phyloP scores from a whole-genome alignment of 2,113 vertebrate genomes.

The Paratilapia polleni region DNA sequence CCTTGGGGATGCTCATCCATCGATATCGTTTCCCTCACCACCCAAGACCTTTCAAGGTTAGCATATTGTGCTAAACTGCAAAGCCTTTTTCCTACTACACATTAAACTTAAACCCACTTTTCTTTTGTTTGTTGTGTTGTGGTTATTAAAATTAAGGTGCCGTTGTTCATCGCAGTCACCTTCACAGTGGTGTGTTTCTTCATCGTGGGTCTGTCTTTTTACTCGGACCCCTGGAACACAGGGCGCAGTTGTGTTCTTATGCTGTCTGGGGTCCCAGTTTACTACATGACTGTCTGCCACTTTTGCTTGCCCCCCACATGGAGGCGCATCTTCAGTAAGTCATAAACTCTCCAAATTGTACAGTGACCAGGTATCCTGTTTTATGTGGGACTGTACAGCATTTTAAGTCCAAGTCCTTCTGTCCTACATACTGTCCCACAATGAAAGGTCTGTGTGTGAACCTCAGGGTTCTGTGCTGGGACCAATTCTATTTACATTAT shows the following conservation, averaged over 20 bases:
- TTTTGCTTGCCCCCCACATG: constrained; percentile 55
- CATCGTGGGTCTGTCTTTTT: constrained; percentile 93
- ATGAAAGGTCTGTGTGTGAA: no score
- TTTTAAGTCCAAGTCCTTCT: not conserved
- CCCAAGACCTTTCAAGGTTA: constrained; percentile 87
- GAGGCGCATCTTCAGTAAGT: constrained; percentile 73
- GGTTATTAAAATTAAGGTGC: constrained; percentile 81
- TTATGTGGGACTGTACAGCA: not conserved
- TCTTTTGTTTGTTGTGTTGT: not conserved
- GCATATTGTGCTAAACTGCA: not conserved
- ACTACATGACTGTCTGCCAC: constrained; percentile 80
- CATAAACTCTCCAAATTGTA: not conserved
- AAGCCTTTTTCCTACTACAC: not conserved
- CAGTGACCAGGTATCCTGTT: no score
- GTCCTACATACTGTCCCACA: not conserved
- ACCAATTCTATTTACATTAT: no score
- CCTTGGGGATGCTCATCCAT: constrained; percentile 87
- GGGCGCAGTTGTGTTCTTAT: constrained; percentile 89
- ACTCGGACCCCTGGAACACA: constrained; percentile 92
- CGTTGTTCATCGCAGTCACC: constrained; percentile 83
- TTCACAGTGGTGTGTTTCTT: constrained; percentile 95
- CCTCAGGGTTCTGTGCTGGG: no score
- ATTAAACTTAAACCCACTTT: not conserved
- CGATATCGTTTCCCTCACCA: constrained; percentile 81
- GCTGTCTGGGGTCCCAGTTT: constrained; percentile 90